Conservation (phyloP, 2,888 invertebrate species). For the Drosophila stalkeri region DNA sequence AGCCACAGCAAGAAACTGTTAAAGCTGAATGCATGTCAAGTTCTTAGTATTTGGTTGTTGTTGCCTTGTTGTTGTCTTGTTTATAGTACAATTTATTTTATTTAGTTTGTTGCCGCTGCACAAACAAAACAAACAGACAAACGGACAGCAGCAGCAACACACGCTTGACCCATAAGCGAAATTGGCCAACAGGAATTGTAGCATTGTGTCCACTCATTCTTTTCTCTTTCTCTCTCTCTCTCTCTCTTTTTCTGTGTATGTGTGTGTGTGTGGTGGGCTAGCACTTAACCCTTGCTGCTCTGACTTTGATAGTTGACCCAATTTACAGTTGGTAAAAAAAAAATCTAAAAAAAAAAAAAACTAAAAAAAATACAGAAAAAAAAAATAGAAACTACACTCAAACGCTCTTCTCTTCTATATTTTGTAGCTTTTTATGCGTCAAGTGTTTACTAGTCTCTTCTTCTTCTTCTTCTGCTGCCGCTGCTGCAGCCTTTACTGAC, state of each 20-base stretch:
- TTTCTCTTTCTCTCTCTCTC: constrained; percentile 4
- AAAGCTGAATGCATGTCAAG: constrained; percentile 65
- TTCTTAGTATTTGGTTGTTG: constrained; percentile 48
- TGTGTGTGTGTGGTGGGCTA: constrained; percentile 19
- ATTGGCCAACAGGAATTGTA: constrained; percentile 77
- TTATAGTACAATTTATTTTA: constrained; percentile 74
- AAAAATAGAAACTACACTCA: constrained; percentile 59
- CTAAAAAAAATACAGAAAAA: constrained; percentile 50
- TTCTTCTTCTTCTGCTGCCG: neutral
- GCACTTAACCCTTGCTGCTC: constrained; percentile 75
- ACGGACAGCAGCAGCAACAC: constrained; percentile 32
- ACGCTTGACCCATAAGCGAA: constrained; percentile 75
- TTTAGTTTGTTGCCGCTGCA: constrained; percentile 64
- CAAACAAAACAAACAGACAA: constrained; percentile 45
- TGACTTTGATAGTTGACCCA: constrained; percentile 81
- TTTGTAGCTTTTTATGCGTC: constrained; percentile 55
- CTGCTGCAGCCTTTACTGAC: neutral
- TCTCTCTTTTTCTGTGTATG: constrained; percentile 23
- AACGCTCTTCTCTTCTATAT: constrained; percentile 34
- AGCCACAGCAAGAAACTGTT: constrained; percentile 45
- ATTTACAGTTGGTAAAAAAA: constrained; percentile 68
- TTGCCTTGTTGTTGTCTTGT: constrained; percentile 57
- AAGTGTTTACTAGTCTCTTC: constrained; percentile 49
- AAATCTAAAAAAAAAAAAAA: constrained; percentile 37
- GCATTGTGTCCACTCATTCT: constrained; percentile 41